Conservation (phyloP, 2,113 vertebrate species). For the Crotalus tigris region DNA sequence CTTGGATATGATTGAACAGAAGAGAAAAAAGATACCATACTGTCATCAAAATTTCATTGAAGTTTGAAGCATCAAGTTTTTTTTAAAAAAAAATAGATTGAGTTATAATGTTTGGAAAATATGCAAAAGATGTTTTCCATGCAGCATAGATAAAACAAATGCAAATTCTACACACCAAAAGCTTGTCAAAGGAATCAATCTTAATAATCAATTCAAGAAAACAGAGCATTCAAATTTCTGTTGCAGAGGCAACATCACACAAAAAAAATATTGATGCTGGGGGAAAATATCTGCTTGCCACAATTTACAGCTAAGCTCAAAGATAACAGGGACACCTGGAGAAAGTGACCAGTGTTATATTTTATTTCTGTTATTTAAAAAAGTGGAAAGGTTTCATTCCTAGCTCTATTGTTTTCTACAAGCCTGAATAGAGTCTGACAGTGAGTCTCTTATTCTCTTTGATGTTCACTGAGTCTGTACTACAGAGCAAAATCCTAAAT, state of each 20-base stretch:
- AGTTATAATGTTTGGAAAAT: not conserved
- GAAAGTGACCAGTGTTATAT: not conserved
- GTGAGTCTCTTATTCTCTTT: conserved; percentile 17
- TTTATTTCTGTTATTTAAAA: not conserved
- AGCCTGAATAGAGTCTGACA: not conserved
- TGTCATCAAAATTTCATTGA: not conserved
- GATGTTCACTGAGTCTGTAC: conserved; percentile 36
- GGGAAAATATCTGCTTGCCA: not conserved
- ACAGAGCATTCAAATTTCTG: not conserved
- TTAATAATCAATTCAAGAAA: not conserved
- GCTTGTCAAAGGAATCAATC: not conserved
- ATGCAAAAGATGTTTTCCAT: not conserved
- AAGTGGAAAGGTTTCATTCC: not conserved
- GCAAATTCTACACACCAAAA: not conserved
- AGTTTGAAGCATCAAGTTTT: not conserved
- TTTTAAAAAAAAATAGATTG: not conserved
- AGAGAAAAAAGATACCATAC: not conserved
- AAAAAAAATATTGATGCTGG: not conserved
- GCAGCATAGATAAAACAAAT: not conserved
- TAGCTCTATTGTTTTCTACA: conserved; percentile 61
- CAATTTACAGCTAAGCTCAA: not conserved
- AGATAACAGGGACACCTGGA: not conserved
- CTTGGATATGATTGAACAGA: not conserved
- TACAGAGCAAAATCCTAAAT: conserved; percentile 42
- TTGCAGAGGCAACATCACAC: not conserved